phyloP scores from a whole-genome alignment of 2,797 vertebrate genomes.

The Gila robusta region DNA sequence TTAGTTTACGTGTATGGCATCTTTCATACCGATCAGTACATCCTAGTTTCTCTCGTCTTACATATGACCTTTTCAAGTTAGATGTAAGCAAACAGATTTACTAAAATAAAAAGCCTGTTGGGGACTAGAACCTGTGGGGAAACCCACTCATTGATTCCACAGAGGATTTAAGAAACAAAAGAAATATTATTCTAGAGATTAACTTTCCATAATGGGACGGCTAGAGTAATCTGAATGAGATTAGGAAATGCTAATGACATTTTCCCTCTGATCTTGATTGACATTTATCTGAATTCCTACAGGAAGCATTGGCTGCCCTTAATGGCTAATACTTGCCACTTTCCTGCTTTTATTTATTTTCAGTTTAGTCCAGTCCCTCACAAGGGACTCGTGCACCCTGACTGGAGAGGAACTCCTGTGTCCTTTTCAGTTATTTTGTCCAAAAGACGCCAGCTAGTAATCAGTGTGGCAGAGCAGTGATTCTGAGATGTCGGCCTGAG shows the following conservation, averaged over 20 bases:
- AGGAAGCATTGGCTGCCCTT: not conserved
- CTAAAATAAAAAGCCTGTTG: not conserved
- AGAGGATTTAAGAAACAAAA: conserved; percentile 60
- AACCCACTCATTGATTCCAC: conserved; percentile 3
- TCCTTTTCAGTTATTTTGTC: conserved; percentile 4
- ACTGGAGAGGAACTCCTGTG: conserved; percentile 3
- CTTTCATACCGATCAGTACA: not conserved
- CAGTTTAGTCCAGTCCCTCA: conserved; percentile 34
- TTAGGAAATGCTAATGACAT: conserved; percentile 61
- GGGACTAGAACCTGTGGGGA: not conserved
- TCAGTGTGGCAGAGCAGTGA: conserved; percentile 26
- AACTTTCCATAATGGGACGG: conserved; percentile 6
- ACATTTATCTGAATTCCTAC: conserved; percentile 12
- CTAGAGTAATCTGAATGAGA: conserved; percentile 59
- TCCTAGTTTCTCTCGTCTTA: not conserved
- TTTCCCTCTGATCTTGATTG: conserved; percentile 27
- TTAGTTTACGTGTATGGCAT: not conserved
- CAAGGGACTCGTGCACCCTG: not conserved
- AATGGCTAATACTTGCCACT: not conserved
- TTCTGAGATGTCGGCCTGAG: conserved; percentile 2
- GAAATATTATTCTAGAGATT: conserved; percentile 55
- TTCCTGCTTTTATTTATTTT: not conserved
- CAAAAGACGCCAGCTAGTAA: conserved; percentile 30
- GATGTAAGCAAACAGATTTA: not conserved
- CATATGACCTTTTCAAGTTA: not conserved